These are phyloP conservation scores for Betta splendens DNA, from an alignment of 2,797 vertebrate species.

Conservation along the genomic window DNA sequence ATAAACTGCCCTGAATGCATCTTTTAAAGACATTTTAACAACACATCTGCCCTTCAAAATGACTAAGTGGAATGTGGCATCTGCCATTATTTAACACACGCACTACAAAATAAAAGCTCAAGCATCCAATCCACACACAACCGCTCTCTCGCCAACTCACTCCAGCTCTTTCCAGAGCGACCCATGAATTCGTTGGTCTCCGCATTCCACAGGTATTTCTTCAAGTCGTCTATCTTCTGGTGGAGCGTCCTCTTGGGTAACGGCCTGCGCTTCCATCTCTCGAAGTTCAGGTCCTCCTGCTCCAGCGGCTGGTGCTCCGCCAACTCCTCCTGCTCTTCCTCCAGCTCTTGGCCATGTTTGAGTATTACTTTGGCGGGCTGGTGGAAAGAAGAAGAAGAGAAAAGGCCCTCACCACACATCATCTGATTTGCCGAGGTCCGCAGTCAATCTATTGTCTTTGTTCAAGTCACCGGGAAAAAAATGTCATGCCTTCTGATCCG, in stretches of 20 bases:
- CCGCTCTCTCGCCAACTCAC: conserved; percentile 82
- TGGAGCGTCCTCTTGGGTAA: conserved; percentile 85
- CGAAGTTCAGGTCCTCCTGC: conserved; percentile 86
- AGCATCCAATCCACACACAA: conserved; percentile 32
- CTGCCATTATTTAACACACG: conserved; percentile 17
- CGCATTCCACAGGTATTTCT: conserved; percentile 93
- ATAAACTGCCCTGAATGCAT: conserved; percentile 36
- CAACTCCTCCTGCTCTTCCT: conserved; percentile 81
- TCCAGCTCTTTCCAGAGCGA: conserved; percentile 93
- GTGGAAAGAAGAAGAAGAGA: conserved; percentile 66
- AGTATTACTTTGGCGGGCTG: conserved; percentile 75
- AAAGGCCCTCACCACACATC: conserved; percentile 72
- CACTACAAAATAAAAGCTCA: conserved; percentile 15
- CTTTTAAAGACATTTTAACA: conserved; percentile 51
- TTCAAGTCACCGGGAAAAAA: conserved; percentile 56
- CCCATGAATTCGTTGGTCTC: conserved; percentile 95
- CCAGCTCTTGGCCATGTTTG: conserved; percentile 82
- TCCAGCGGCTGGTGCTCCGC: conserved; percentile 84
- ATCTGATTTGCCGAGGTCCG: conserved; percentile 50
- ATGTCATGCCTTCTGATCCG: conserved; percentile 67
- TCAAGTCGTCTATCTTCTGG: conserved; percentile 86
- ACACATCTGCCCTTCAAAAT: conserved; percentile 26
- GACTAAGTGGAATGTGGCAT: too few relatives aligned
- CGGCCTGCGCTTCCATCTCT: conserved; percentile 83
- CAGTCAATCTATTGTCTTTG: conserved; percentile 57